Conservation (phyloP, 2,888 invertebrate species). For the Cerastoderma edule region DNA sequence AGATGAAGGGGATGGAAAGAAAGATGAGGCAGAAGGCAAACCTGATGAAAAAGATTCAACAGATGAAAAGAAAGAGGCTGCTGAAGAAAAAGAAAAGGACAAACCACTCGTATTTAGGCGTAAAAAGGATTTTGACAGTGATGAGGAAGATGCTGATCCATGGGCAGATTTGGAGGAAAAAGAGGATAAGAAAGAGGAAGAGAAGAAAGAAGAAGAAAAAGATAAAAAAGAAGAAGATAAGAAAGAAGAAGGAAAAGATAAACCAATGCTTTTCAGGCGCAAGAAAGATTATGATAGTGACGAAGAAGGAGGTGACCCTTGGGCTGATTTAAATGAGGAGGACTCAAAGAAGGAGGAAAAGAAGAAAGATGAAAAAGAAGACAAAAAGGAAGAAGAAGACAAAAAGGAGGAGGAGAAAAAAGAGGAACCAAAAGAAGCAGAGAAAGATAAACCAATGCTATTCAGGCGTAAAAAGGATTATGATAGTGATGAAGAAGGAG, state of each 20-base stretch:
- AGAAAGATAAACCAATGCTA: constrained; percentile 40
- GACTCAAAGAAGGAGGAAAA: constrained; percentile 31
- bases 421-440: constrained; percentile 28
- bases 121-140: constrained; percentile 48
- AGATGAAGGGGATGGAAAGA: constrained; percentile 34
- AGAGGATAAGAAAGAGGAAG: constrained; percentile 27
- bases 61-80: constrained; percentile 40
- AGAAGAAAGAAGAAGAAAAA: constrained; percentile 25
- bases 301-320: constrained; percentile 46
- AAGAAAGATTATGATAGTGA: constrained; percentile 47
- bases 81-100: constrained; percentile 29
- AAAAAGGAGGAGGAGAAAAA: constrained; percentile 24
- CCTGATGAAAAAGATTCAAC: constrained; percentile 28
- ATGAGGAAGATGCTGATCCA: constrained; percentile 42
- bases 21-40: constrained; percentile 32
- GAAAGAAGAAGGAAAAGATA: constrained; percentile 29
- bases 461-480: constrained; percentile 45
- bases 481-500: constrained; percentile 50
- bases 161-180: constrained; percentile 37
- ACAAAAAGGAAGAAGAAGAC: constrained; percentile 29
- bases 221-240: constrained; percentile 17
- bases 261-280: constrained; percentile 36
- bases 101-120: constrained; percentile 39
- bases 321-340: constrained; percentile 37
- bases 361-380: constrained; percentile 25